These are phyloP conservation scores for Drosophila dives DNA, from an alignment of 2,888 invertebrate species.

Conservation along the genomic window DNA sequence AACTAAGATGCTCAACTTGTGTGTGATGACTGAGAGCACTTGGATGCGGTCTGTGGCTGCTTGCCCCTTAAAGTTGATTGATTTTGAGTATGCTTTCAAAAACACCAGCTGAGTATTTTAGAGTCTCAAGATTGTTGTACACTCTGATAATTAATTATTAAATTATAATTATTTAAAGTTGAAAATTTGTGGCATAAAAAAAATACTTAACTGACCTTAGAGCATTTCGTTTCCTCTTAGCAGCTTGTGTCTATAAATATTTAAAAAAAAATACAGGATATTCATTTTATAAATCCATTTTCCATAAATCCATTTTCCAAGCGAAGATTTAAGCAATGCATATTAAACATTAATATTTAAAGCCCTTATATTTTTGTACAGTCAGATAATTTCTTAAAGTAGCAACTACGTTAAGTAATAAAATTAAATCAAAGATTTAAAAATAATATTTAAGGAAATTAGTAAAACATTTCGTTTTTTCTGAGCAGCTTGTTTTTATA, in stretches of 20 bases:
- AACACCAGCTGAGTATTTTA: neutral
- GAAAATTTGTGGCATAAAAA: neutral
- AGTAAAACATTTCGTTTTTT: neutral
- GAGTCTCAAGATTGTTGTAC: neutral
- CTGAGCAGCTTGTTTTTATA: too few species aligned
- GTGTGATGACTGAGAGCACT: conserved; percentile 25
- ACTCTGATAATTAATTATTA: neutral
- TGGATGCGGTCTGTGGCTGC: conserved; percentile 28
- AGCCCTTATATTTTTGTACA: too few species aligned
- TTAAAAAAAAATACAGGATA: too few species aligned
- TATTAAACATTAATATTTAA: too few species aligned
- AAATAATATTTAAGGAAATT: neutral
- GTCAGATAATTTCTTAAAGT: too few species aligned
- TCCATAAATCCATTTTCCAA: too few species aligned
- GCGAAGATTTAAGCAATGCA: too few species aligned
- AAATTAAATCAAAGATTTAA: neutral
- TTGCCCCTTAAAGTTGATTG: conserved; percentile 49
- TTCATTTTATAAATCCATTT: too few species aligned
- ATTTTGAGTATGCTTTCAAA: conserved; percentile 52
- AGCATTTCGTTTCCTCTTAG: too few species aligned
- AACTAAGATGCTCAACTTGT: conserved; percentile 12
- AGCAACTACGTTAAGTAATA: too few species aligned
- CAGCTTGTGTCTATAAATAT: too few species aligned
- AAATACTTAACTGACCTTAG: too few species aligned
- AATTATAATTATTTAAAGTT: neutral